These are phyloP conservation scores for Zaprionus nigranus DNA, from an alignment of 1,140 invertebrate genomes.

Conservation along the genomic window DNA sequence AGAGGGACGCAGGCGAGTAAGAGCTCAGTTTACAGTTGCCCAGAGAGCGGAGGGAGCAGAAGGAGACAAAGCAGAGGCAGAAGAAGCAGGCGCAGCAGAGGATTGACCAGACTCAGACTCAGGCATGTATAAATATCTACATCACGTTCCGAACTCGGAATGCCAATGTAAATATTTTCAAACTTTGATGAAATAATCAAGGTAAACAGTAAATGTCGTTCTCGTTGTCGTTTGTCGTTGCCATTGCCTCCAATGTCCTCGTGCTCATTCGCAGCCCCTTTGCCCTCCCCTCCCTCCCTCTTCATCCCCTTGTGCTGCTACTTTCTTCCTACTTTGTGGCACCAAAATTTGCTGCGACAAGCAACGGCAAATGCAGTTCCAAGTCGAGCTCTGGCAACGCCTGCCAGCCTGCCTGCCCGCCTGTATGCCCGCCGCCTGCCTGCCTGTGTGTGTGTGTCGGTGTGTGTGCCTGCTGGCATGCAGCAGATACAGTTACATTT, in stretches of 20 bases:
- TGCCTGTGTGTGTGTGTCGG: neutral
- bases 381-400: constrained; percentile 43
- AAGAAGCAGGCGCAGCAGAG: neutral
- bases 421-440: neutral
- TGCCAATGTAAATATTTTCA: constrained; percentile 83
- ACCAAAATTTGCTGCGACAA: constrained; percentile 26
- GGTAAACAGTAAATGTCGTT: constrained; percentile 81
- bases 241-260: constrained; percentile 21
- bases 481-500: constrained; percentile 43
- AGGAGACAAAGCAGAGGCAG: neutral
- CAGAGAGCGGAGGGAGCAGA: neutral
- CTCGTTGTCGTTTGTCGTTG: constrained; percentile 45
- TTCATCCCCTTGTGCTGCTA: neutral
- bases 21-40: constrained; percentile 46
- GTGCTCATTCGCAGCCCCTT: neutral
- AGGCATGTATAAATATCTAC: constrained; percentile 79
- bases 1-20: constrained; percentile 19
- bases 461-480: constrained; percentile 18
- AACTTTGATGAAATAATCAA: constrained; percentile 83
- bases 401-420: constrained; percentile 1
- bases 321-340: neutral
- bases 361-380: constrained; percentile 28
- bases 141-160: constrained; percentile 80
- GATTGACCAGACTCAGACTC: constrained; percentile 5
- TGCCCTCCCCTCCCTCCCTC: neutral